A percentile compares a stretch with the other conserved stretches of the same genome.
phyloP scores from a whole-genome alignment of 1,140 invertebrate species.

The Drosophila orena region DNA sequence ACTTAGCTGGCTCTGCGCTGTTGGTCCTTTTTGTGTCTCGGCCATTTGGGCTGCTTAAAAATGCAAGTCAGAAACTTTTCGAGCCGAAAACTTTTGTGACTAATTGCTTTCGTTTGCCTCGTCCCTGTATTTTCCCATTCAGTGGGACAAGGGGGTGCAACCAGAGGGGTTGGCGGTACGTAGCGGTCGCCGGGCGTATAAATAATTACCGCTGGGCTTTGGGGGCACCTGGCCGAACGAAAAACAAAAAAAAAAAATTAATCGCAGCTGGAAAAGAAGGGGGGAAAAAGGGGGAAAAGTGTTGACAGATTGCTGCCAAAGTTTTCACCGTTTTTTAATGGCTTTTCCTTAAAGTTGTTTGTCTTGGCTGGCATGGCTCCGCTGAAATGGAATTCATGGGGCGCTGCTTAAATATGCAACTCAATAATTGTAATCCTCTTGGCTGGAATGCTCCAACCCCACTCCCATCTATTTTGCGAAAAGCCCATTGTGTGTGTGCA shows the following conservation, averaged over 20 bases:
- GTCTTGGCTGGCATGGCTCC: slow-evolving; percentile 10
- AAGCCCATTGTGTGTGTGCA: not conserved
- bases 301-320: slow-evolving; percentile 80
- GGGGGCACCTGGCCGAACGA: slow-evolving; percentile 38
- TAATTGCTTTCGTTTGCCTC: slow-evolving; percentile 71
- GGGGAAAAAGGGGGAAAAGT: slow-evolving; percentile 33
- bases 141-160: slow-evolving; percentile 32
- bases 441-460: not conserved
- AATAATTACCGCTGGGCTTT: slow-evolving; percentile 69
- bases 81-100: slow-evolving; percentile 69
- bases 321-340: slow-evolving; percentile 70
- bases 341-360: slow-evolving; percentile 47
- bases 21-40: slow-evolving; percentile 9
- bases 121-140: slow-evolving; percentile 49
- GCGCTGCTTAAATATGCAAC: slow-evolving; percentile 30
- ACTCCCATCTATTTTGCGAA: not conserved
- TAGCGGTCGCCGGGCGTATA: slow-evolving; percentile 29
- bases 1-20: slow-evolving; percentile 19
- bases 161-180: not conserved
- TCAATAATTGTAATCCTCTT: slow-evolving; percentile 37
- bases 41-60: slow-evolving; percentile 53
- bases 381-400: slow-evolving; percentile 3
- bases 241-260: not conserved
- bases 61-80: slow-evolving; percentile 71
- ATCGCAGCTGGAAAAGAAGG: not conserved